Evolutionary conservation across 2,797 vertebrate species (phyloP).

Genomic region (Aldrovandia affinis): DNA sequence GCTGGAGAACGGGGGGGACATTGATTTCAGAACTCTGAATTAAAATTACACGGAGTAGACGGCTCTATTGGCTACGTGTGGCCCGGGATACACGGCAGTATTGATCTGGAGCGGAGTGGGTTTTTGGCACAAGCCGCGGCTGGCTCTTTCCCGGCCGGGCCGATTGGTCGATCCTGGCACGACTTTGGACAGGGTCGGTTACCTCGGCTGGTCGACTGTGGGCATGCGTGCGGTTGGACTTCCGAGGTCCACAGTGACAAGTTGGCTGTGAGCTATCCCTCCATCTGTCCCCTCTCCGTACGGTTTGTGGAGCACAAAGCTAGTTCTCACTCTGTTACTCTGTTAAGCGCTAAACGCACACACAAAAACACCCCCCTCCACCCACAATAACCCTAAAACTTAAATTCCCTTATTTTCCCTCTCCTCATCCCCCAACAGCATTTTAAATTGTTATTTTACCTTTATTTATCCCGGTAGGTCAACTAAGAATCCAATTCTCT

Average conservation of each 20-base stretch:
- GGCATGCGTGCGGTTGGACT: conserved; percentile 25
- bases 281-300: conserved; percentile 47
- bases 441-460: not conserved
- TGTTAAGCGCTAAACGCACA: conserved; percentile 35
- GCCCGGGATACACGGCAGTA: not conserved
- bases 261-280: conserved; percentile 22
- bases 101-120: not conserved
- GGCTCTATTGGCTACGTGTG: conserved; percentile 15
- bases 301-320: conserved; percentile 42
- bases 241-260: conserved; percentile 37
- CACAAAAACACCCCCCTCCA: conserved; percentile 17
- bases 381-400: not conserved
- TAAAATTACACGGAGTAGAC: conserved; percentile 20
- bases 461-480: not conserved
- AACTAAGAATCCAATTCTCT: not conserved
- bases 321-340: conserved; percentile 39
- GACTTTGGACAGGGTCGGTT: conserved; percentile 16
- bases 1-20: not conserved
- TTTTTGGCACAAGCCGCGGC: not conserved
- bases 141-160: not conserved
- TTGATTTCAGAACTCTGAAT: conserved; percentile 14
- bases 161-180: not conserved
- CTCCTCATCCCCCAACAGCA: conserved; percentile 39
- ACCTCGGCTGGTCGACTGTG: conserved; percentile 33
- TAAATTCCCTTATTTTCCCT: conserved; percentile 41